Evolutionary conservation across 2,113 vertebrate genomes (phyloP).

Genomic region (Vulpes vulpes): DNA sequence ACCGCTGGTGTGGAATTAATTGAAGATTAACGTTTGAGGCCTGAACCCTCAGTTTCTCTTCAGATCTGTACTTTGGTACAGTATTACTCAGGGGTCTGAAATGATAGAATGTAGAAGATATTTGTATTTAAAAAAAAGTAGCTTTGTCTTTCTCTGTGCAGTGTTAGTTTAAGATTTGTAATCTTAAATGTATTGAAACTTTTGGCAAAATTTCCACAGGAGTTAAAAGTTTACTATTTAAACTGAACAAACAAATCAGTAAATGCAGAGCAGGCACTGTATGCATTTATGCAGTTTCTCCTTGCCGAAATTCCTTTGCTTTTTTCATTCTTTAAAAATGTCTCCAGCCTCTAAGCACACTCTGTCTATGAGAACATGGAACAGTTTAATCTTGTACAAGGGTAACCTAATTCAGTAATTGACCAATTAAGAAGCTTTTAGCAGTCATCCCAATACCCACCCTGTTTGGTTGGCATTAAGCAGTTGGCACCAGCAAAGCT

Average conservation of each 20-base stretch:
- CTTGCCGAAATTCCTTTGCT: slow-evolving; percentile 2
- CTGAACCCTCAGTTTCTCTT: slow-evolving; percentile 83
- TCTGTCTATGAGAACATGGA: background rate
- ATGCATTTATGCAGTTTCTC: slow-evolving; percentile 64
- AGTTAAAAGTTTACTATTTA: slow-evolving; percentile 90
- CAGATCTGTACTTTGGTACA: slow-evolving; percentile 88
- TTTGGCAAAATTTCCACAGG: slow-evolving; percentile 90
- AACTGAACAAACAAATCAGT: slow-evolving; percentile 88
- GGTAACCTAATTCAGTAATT: background rate
- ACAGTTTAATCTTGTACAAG: slow-evolving; percentile 23
- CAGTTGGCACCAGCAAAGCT: slow-evolving; percentile 49
- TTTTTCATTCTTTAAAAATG: slow-evolving; percentile 39
- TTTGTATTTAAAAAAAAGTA: slow-evolving; percentile 87
- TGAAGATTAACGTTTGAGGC: slow-evolving; percentile 82
- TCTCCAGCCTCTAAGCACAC: background rate
- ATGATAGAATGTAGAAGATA: slow-evolving; percentile 86
- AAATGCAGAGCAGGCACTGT: slow-evolving; percentile 74
- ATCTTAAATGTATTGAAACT: slow-evolving; percentile 86
- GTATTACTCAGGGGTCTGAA: slow-evolving; percentile 91
- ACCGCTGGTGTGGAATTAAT: slow-evolving; percentile 71
- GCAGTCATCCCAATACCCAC: background rate
- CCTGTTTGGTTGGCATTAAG: background rate
- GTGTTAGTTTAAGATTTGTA: slow-evolving; percentile 88
- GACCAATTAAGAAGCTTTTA: background rate
- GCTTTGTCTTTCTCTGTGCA: slow-evolving; percentile 88